Evolutionary conservation across 23 tunicate species (phyloP).

Genomic region (Halocynthia aurantium): DNA sequence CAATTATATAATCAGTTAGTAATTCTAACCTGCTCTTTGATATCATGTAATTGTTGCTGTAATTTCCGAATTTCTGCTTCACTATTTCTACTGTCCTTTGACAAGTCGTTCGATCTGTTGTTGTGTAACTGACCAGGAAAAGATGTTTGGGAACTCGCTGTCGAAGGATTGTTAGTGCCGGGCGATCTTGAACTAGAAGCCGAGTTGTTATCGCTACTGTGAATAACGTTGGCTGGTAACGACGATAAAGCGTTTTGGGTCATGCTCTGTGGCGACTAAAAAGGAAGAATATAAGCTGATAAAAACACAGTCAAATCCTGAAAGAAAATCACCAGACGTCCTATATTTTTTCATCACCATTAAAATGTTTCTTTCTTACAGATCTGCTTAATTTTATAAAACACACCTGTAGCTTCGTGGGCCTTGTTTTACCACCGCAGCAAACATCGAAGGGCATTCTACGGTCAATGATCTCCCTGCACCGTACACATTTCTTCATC

Average conservation of each 20-base stretch:
- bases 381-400: background rate
- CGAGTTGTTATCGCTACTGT: constrained; percentile 26
- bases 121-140: background rate
- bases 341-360: background rate
- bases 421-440: constrained; percentile 12
- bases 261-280: constrained; percentile 45
- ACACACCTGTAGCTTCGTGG: constrained; percentile 4
- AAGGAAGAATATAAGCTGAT: background rate
- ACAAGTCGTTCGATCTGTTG: constrained; percentile 73
- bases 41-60: constrained; percentile 81
- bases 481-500: constrained; percentile 89
- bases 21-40: constrained; percentile 68
- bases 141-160: background rate
- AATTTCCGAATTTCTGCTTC: constrained; percentile 89
- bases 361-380: no score
- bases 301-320: background rate
- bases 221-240: background rate
- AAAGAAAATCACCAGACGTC: background rate
- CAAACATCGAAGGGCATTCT: constrained; percentile 20
- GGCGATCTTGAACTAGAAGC: constrained; percentile 10
- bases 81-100: constrained; percentile 89
- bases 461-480: constrained; percentile 58
- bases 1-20: background rate
- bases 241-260: constrained; percentile 69
- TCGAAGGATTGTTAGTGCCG: background rate